Percentiles rank a stretch among this genome's conserved stretches.
phyloP scores from a whole-genome alignment of 1,140 invertebrate species.

The Tribolium madens region DNA sequence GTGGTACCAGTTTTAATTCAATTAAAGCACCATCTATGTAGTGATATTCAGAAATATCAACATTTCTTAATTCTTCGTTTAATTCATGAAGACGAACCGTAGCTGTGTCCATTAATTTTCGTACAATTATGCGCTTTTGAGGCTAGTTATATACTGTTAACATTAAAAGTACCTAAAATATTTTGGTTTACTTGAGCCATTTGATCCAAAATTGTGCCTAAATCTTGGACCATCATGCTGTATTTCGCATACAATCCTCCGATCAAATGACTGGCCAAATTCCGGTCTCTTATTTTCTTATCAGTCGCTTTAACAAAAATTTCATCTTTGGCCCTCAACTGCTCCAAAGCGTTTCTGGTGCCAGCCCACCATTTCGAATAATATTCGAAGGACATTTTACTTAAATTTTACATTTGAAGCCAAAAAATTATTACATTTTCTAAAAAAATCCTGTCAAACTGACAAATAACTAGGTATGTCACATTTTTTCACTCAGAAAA shows the following conservation, averaged over 20 bases:
- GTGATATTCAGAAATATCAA: constrained; percentile 68
- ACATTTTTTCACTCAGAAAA: background rate
- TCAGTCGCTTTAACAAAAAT: background rate
- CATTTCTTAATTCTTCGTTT: constrained; percentile 64
- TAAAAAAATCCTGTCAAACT: background rate
- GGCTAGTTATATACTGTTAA: too few relatives aligned
- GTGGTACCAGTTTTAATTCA: constrained; percentile 71
- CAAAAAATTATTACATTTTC: background rate
- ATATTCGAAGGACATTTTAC: constrained; percentile 61
- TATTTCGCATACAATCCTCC: constrained; percentile 61
- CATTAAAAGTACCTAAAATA: background rate
- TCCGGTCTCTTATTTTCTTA: constrained; percentile 51
- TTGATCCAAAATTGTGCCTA: constrained; percentile 60
- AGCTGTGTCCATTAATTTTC: constrained; percentile 61
- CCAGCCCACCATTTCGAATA: constrained; percentile 63
- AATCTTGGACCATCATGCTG: constrained; percentile 59
- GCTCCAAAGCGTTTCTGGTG: constrained; percentile 56
- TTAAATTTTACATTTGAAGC: constrained; percentile 5
- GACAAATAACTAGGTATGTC: background rate
- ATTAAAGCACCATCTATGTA: constrained; percentile 74
- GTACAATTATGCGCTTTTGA: constrained; percentile 59
- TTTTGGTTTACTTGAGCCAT: constrained; percentile 53
- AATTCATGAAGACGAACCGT: constrained; percentile 61
- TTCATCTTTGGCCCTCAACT: constrained; percentile 52
- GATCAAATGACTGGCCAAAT: constrained; percentile 54